Conservation (phyloP, 1,140 invertebrate genomes). For the Drosophila triauraria region DNA sequence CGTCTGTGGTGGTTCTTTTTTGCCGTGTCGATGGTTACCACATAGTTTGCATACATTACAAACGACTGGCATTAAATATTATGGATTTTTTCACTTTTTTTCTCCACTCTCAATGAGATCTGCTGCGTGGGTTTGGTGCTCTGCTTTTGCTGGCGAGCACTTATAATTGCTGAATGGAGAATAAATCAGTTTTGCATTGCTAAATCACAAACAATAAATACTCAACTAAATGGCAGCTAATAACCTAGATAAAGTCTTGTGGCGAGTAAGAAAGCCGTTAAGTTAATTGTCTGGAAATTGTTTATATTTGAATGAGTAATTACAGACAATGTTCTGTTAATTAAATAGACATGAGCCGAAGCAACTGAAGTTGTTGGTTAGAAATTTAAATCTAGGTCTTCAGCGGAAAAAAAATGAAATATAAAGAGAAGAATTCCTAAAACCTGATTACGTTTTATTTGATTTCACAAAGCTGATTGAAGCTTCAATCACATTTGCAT, state of each 20-base stretch:
- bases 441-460: background rate
- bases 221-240: conserved; percentile 34
- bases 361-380: background rate
- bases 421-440: no score
- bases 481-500: conserved; percentile 6
- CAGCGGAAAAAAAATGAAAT: background rate
- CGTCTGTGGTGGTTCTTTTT: conserved; percentile 37
- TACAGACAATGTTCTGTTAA: conserved; percentile 12
- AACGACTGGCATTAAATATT: conserved; percentile 49
- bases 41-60: conserved; percentile 67
- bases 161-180: conserved; percentile 38
- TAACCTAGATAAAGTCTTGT: conserved; percentile 22
- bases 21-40: conserved; percentile 41
- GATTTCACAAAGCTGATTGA: conserved; percentile 17
- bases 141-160: conserved; percentile 25
- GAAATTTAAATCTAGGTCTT: conserved; percentile 1
- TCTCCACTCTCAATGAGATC: conserved; percentile 10
- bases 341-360: background rate
- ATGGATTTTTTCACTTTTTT: conserved; percentile 45
- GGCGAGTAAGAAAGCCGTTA: background rate
- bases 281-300: conserved; percentile 23
- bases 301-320: conserved; percentile 15
- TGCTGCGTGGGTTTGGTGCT: conserved; percentile 47
- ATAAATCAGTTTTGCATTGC: conserved; percentile 20
- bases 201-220: conserved; percentile 12